phyloP scores from a whole-genome alignment of 2,888 invertebrate species.

The Choreutis nemorana region DNA sequence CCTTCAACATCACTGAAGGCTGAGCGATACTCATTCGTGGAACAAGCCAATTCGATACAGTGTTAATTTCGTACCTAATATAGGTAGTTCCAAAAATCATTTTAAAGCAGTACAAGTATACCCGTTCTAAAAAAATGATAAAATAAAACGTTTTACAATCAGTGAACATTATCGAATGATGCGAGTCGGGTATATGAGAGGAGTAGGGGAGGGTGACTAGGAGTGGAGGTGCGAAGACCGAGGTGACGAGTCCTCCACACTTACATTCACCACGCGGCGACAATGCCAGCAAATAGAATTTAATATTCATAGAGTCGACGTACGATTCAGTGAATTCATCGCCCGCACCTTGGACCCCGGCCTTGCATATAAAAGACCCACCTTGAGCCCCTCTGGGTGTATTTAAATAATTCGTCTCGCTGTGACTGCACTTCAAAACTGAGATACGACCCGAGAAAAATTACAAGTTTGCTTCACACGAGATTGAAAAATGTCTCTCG shows the following conservation, averaged over 20 bases:
- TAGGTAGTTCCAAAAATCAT: no score
- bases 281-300: slow-evolving; percentile 60
- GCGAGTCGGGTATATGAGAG: no score
- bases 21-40: no score
- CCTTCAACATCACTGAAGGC: no score
- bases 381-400: slow-evolving; percentile 46
- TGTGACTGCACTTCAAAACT: slow-evolving; percentile 49
- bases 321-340: slow-evolving; percentile 63
- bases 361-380: slow-evolving; percentile 58
- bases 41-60: no score
- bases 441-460: slow-evolving; percentile 34
- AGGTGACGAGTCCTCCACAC: slow-evolving; percentile 24
- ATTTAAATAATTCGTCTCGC: slow-evolving; percentile 56
- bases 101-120: no score
- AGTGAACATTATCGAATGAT: no score
- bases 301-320: slow-evolving; percentile 63
- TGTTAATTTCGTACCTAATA: no score
- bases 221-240: slow-evolving; percentile 17
- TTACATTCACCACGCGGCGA: slow-evolving; percentile 47
- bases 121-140: no score
- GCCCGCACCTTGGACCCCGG: slow-evolving; percentile 57
- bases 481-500: slow-evolving; percentile 51
- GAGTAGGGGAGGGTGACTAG: not conserved
- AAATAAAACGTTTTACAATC: no score
- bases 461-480: slow-evolving; percentile 42